phyloP scores from a whole-genome alignment of 2,888 invertebrate genomes.

The Metellina segmentata region DNA sequence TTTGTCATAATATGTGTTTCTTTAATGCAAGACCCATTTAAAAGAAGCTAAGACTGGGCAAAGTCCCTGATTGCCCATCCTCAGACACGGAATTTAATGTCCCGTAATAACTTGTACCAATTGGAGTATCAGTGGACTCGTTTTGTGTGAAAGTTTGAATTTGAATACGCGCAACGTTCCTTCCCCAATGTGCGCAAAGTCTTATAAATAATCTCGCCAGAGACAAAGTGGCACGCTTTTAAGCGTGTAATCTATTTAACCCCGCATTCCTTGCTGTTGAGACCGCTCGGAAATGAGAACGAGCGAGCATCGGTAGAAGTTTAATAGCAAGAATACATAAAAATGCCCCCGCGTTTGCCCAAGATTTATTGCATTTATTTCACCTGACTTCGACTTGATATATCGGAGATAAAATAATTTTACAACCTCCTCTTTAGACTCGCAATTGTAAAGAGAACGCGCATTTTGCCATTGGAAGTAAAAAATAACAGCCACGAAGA shows the following conservation, averaged over 20 bases:
- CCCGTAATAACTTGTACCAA: too few relatives aligned
- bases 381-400: constrained; percentile 66
- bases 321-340: constrained; percentile 64
- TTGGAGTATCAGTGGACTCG: too few relatives aligned
- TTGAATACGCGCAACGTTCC: too few relatives aligned
- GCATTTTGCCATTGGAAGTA: constrained; percentile 50
- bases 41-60: too few relatives aligned
- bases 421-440: constrained; percentile 73
- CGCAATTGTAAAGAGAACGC: constrained; percentile 71
- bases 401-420: constrained; percentile 71
- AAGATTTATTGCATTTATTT: constrained; percentile 67
- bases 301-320: constrained; percentile 39
- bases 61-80: too few relatives aligned
- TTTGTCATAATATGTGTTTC: too few relatives aligned
- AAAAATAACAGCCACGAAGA: constrained; percentile 56
- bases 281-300: constrained; percentile 25
- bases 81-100: too few relatives aligned
- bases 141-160: too few relatives aligned
- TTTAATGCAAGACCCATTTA: too few relatives aligned
- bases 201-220: constrained; percentile 17
- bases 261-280: constrained; percentile 35
- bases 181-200: neutral
- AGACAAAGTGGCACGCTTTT: constrained; percentile 8
- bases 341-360: constrained; percentile 41
- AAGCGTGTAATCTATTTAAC: constrained; percentile 46